Conservation (phyloP, 2,888 invertebrate genomes). For the Apamea crenata region DNA sequence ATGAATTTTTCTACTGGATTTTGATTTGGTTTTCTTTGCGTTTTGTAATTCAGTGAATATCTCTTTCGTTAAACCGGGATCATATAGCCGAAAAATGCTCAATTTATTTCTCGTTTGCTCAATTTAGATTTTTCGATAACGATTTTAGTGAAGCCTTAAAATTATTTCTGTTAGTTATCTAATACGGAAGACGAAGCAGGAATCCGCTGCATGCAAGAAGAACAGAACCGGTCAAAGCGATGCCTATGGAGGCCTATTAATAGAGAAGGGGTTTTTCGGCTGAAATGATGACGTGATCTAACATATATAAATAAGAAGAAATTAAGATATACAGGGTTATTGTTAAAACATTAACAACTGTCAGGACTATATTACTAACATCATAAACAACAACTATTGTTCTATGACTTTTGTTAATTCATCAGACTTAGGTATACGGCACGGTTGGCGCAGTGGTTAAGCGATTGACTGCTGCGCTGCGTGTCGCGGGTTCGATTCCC, state of each 20-base stretch:
- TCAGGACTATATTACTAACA: no score
- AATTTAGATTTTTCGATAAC: background rate
- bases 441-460: no score
- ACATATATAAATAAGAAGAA: no score
- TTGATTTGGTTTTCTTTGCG: conserved; percentile 3
- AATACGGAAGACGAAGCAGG: background rate
- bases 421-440: no score
- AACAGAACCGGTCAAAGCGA: background rate
- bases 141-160: background rate
- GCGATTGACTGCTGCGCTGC: no score
- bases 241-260: background rate
- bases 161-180: background rate
- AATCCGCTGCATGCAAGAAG: background rate
- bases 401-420: no score
- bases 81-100: background rate
- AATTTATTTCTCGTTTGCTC: background rate
- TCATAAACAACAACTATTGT: no score
- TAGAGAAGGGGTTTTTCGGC: background rate
- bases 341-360: no score
- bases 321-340: background rate
- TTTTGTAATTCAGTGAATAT: background rate
- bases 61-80: background rate
- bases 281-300: background rate
- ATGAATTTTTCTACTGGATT: conserved; percentile 11
- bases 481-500: no score